Conservation (phyloP, 2,797 vertebrate genomes). For the Spinus olivaceus region DNA sequence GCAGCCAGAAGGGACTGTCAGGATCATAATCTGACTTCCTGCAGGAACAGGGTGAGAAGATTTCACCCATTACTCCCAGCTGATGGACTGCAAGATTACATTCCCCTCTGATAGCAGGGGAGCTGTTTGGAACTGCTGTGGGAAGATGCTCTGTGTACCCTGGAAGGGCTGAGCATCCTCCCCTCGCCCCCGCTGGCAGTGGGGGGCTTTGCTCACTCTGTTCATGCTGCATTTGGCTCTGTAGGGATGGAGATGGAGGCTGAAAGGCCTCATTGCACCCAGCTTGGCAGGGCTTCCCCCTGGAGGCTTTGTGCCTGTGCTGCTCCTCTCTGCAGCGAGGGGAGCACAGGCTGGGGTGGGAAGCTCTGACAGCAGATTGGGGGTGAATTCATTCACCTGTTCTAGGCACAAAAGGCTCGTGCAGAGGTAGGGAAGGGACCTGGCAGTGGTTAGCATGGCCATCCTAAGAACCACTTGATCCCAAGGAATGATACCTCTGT, state of each 20-base stretch:
- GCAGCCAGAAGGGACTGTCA: not conserved
- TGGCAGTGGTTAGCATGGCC: not conserved
- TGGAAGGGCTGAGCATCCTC: not conserved
- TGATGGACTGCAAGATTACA: not conserved
- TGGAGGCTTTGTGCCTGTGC: not conserved
- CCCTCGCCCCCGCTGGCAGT: rapidly evolving
- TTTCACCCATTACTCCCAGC: not conserved
- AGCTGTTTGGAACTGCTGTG: rapidly evolving
- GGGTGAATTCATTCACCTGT: not conserved
- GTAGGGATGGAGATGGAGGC: not conserved
- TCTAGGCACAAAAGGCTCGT: not conserved
- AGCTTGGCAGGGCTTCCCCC: not conserved
- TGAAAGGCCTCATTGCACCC: not conserved
- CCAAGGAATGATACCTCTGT: not conserved
- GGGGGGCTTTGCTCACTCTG: not conserved
- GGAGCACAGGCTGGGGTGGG: not conserved
- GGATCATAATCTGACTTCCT: not conserved
- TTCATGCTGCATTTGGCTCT: not conserved
- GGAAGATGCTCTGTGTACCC: not conserved
- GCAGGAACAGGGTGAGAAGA: not conserved
- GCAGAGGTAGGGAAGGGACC: not conserved
- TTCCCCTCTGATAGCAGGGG: not conserved
- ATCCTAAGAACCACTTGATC: not conserved
- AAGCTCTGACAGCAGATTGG: not conserved
- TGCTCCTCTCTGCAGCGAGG: not conserved